A percentile compares a stretch with the other conserved stretches of the same genome.
Conservation (phyloP, 2,888 invertebrate species). For the Thymelicus sylvestris region DNA sequence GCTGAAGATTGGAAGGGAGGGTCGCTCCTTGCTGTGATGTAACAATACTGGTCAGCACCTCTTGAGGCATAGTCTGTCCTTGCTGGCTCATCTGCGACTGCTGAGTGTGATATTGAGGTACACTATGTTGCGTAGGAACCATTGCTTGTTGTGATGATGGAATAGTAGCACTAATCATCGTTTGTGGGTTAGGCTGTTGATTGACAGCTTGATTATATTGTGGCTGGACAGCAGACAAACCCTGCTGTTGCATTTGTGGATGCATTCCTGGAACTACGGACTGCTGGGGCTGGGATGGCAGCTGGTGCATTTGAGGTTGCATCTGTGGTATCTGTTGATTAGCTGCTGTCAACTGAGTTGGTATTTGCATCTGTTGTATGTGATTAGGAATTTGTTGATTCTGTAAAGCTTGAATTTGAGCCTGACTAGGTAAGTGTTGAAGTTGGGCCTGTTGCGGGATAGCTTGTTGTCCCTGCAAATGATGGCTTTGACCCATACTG, state of each 20-base stretch:
- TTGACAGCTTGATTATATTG: constrained; percentile 81
- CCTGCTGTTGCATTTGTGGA: constrained; percentile 79
- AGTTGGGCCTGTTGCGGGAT: constrained; percentile 80
- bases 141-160: constrained; percentile 78
- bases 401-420: constrained; percentile 80
- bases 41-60: constrained; percentile 79
- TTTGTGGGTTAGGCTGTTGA: constrained; percentile 75
- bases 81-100: constrained; percentile 79
- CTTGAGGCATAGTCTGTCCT: constrained; percentile 78
- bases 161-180: constrained; percentile 76
- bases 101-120: constrained; percentile 80
- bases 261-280: constrained; percentile 81
- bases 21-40: constrained; percentile 81
- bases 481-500: constrained; percentile 76
- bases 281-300: constrained; percentile 80
- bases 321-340: constrained; percentile 81
- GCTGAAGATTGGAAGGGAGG: constrained; percentile 74
- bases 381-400: constrained; percentile 84
- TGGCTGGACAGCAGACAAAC: constrained; percentile 79
- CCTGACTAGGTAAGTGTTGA: constrained; percentile 79
- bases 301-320: constrained; percentile 81
- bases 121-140: constrained; percentile 79
- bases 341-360: constrained; percentile 70
- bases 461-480: constrained; percentile 75
- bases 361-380: constrained; percentile 82